Base-by-base conservation (phyloP, 1,140 invertebrate species). In the Gyrodactylus salaris region DNA sequence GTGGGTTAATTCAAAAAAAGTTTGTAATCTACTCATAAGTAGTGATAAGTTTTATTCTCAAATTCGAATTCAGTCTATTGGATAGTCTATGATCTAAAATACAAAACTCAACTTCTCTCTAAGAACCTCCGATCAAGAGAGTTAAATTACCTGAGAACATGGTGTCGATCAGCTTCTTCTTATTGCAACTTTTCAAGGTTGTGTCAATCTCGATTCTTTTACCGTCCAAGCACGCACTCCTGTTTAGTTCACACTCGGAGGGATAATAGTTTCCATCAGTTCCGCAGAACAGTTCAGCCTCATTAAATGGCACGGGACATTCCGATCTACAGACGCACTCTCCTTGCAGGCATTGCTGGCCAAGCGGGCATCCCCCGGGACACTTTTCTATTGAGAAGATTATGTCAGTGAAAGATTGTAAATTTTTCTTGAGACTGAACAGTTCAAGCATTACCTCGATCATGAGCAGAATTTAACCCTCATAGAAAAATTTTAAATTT, bases 161-260 rank as follows among this genome's bases (percentile, higher is more conserved):
- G 7, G 34, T 16, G n/a, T 54, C 68, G 20, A 69, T 7, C 20
- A 7, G 2, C 7, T 69, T 69, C 20, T 69, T 20, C 7, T 23
- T 69, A 68, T 19, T 68, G 24, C 68, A 69, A 69, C 2, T 23
- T 21, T 7, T 7, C 2, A 7, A 20, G 1, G 68, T 21, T 69
- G 68, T 20, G 24, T 20, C 68, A 69, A 69, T 24, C 16, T 24
- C 20, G 24, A 69, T 69, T 16, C 20, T 2, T 7, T 2, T 69
- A 2, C 23, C 23, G 1, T 2, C 21, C 7, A 87, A 83, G 78
- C 88, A 91, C 0, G 87, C 85, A n/a, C 85, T 85, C 77, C 85
- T 86, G 77, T 87, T 86, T 74, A 91, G 83, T 78, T 88, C 86
- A 78, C 88, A 91, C 79, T 89, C 87, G 77, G 86, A 89, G 71